Conservation (phyloP, 2,888 invertebrate genomes). For the Arctia plantaginis region DNA sequence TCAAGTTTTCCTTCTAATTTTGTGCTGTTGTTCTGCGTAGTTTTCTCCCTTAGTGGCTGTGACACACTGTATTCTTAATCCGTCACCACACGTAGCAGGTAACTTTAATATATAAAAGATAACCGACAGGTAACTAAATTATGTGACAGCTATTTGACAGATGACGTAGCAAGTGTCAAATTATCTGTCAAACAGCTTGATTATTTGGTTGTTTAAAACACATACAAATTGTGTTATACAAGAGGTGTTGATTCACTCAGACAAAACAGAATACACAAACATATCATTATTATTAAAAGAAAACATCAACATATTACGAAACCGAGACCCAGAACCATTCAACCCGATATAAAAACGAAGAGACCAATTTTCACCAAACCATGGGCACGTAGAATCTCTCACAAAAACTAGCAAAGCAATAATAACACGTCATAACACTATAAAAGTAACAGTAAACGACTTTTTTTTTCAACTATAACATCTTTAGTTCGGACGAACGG, state of each 20-base stretch:
- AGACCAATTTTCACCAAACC: constrained; percentile 43
- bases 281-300: constrained; percentile 15
- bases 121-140: background rate
- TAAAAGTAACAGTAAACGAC: constrained; percentile 65
- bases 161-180: background rate
- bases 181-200: background rate
- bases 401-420: constrained; percentile 54
- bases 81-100: too few relatives aligned
- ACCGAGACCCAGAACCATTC: constrained; percentile 32
- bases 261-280: constrained; percentile 7
- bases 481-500: constrained; percentile 62
- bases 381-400: constrained; percentile 34
- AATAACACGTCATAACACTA: constrained; percentile 66
- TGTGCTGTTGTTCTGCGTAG: too few relatives aligned
- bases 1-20: too few relatives aligned
- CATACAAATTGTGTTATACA: background rate
- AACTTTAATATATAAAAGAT: too few relatives aligned
- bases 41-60: too few relatives aligned
- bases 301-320: constrained; percentile 39
- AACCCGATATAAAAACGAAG: constrained; percentile 41
- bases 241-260: background rate
- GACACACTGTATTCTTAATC: too few relatives aligned
- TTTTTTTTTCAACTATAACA: constrained; percentile 61
- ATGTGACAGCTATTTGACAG: background rate
- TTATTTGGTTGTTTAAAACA: background rate